Conservation (phyloP, 2,888 invertebrate species). For the Miltochrista miniata region DNA sequence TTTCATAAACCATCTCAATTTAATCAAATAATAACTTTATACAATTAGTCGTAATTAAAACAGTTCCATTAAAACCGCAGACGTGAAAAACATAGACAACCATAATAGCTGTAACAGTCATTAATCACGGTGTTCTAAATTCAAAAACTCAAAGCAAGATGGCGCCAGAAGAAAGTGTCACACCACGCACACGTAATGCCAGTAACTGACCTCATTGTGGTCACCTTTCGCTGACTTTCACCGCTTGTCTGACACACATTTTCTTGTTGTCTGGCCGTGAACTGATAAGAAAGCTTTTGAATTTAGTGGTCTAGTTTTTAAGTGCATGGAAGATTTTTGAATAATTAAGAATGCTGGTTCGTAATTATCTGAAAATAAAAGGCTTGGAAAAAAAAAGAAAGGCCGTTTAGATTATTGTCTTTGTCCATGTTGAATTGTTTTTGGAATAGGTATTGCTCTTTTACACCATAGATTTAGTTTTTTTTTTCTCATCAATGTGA, state of each 20-base stretch:
- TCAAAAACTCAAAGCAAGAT: slow-evolving; percentile 36
- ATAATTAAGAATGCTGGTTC: not conserved
- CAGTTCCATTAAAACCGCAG: too few relatives aligned
- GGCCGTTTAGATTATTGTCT: not conserved
- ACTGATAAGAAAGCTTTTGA: slow-evolving; percentile 34
- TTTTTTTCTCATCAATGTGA: too few relatives aligned
- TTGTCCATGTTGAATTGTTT: not conserved
- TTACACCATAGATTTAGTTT: not conserved
- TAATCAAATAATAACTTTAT: not conserved
- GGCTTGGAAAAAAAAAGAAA: not conserved
- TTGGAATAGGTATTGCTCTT: not conserved
- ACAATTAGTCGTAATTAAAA: slow-evolving; percentile 6
- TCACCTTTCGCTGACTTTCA: slow-evolving; percentile 79
- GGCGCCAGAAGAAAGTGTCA: slow-evolving; percentile 71
- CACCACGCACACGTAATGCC: slow-evolving; percentile 66
- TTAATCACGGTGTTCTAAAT: slow-evolving; percentile 24
- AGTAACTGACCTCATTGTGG: slow-evolving; percentile 70
- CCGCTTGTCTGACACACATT: slow-evolving; percentile 63
- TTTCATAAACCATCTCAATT: not conserved
- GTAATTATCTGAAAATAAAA: slow-evolving; percentile 1
- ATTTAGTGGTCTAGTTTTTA: slow-evolving; percentile 13
- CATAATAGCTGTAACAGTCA: slow-evolving; percentile 30
- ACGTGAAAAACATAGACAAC: not conserved
- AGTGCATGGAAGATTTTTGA: slow-evolving; percentile 2
- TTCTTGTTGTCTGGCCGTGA: slow-evolving; percentile 39